Evolutionary conservation across 2,888 invertebrate genomes (phyloP), one percentile per base, ranked within the genome.

Genomic region (Stenolophus ochropezus): DNA sequence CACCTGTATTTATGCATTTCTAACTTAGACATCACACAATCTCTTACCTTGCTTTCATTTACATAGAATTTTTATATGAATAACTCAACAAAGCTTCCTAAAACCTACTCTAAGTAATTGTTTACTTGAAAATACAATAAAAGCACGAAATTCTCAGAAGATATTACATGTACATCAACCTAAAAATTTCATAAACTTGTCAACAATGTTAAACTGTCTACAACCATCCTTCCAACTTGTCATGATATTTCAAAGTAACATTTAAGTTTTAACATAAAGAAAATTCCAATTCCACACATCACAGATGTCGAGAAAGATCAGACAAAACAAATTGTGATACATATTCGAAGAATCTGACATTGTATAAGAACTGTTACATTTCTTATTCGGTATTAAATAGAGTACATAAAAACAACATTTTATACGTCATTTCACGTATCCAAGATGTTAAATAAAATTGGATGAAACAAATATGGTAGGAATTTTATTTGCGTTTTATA

Each of bases 111-210:
- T 6, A 11, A 42, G 11, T 42, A 42, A 42, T 42, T 42, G 33
- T 42, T 42, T 42, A 4, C 8, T 42, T 42, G 6, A 56, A 53
- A 20, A 53, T 18, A 8, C 53, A 20, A 56, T 56, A 21, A 56
- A 56, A 53, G 1, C 33, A 11, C 4, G 4, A 42, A 11, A 11
- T 42, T 42, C 33, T 42, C 11, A 11, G 11, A 42, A 56, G 20
- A 18, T 56, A 16, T 56, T 56, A 56, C 5, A 20, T 56, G 56
- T 20, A 56, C 4, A 20, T 56, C 56, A 20, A 4, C 20, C 20
- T 53, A 56, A 21, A 18, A 56, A 56, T 56, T 56, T 56, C 21
- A 56, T 56, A 56, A 20, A 56, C 4, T 56, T 56, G 56, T 56
- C 51, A 53, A 53, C 8, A 56, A 56, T 1, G 11, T 56, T 21